These are phyloP conservation scores for Dione vanillae DNA, from an alignment of 2,888 invertebrate genomes.

Conservation along the genomic window DNA sequence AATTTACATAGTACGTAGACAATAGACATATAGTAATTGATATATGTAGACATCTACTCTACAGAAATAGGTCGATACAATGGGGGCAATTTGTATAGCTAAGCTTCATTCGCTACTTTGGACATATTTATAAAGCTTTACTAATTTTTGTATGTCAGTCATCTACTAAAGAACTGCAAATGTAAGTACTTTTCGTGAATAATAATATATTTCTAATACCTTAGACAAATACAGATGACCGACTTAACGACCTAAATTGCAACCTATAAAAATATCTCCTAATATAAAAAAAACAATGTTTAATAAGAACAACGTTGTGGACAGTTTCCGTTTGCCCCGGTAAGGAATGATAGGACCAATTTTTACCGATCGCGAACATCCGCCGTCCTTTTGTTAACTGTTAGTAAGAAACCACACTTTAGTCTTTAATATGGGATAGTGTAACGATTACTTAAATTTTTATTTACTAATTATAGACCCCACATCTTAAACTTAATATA, in stretches of 20 bases:
- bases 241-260: conserved; percentile 16
- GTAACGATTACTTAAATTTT: conserved; percentile 35
- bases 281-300: conserved; percentile 47
- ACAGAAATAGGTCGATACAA: conserved; percentile 39
- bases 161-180: conserved; percentile 22
- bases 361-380: conserved; percentile 83
- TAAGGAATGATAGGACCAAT: conserved; percentile 87
- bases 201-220: conserved; percentile 4
- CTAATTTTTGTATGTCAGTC: conserved; percentile 25
- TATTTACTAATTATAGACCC: conserved; percentile 22
- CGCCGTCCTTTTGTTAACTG: conserved; percentile 50
- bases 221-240: conserved; percentile 11
- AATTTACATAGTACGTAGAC: conserved; percentile 56
- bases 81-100: conserved; percentile 40
- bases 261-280: conserved; percentile 37
- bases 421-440: conserved; percentile 64
- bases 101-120: conserved; percentile 33
- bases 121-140: conserved; percentile 32
- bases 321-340: conserved; percentile 72
- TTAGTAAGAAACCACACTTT: conserved; percentile 52
- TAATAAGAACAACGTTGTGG: conserved; percentile 52
- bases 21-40: conserved; percentile 35
- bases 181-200: conserved; percentile 11
- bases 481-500: conserved; percentile 14
- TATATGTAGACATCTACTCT: conserved; percentile 41